phyloP scores from a whole-genome alignment of 2,888 invertebrate species.

The Marronus borbonicus region DNA sequence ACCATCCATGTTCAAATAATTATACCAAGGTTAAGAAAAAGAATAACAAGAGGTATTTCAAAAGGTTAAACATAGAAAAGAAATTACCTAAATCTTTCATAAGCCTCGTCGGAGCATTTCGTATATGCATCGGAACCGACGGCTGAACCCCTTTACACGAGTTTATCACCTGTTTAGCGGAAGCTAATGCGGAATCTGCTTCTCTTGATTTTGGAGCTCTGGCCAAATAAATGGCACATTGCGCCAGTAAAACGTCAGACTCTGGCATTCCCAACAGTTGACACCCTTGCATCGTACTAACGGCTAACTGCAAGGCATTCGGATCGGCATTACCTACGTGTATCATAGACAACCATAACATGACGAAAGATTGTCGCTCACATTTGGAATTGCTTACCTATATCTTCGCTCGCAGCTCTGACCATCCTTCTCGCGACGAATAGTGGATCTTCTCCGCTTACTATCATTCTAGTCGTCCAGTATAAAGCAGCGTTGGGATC shows the following conservation, averaged over 20 bases:
- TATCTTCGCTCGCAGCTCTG: conserved; percentile 84
- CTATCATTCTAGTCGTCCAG: conserved; percentile 86
- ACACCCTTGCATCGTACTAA: conserved; percentile 84
- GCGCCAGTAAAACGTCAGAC: conserved; percentile 83
- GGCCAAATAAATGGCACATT: conserved; percentile 84
- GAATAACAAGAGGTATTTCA: too few relatives aligned
- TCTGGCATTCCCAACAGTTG: conserved; percentile 89
- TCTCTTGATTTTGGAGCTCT: conserved; percentile 83
- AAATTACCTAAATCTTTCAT: conserved; percentile 80
- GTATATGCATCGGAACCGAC: conserved; percentile 82
- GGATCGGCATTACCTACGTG: conserved; percentile 78
- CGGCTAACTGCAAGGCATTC: conserved; percentile 78
- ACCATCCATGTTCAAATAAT: too few relatives aligned
- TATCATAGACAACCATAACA: not conserved
- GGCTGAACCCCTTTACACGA: conserved; percentile 81
- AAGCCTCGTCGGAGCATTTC: conserved; percentile 86
- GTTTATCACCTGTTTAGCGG: conserved; percentile 75
- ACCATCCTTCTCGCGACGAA: conserved; percentile 85
- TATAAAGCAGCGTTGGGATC: conserved; percentile 87
- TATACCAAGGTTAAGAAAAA: too few relatives aligned
- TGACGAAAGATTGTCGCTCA: too few relatives aligned
- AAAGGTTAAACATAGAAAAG: too few relatives aligned
- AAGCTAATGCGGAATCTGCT: conserved; percentile 71
- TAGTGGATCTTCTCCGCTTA: conserved; percentile 86
- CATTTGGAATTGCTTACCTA: conserved; percentile 72